Evolutionary conservation across 2,113 vertebrate genomes (phyloP).

Genomic region (Corythornis cristatus): DNA sequence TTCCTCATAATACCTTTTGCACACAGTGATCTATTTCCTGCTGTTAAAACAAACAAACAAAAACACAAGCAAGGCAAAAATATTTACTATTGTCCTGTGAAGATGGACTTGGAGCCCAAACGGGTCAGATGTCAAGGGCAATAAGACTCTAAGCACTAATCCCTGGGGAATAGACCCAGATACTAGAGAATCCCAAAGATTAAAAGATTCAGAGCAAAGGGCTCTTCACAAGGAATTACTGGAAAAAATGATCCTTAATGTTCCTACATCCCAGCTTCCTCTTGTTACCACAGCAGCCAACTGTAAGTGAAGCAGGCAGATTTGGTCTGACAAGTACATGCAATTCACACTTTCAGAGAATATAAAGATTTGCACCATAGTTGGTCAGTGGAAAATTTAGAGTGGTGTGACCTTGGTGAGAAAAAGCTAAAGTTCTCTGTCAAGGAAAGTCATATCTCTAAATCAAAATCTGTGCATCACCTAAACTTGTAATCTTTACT

Average conservation of each 20-base stretch:
- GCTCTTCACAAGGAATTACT: background rate
- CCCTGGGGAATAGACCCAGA: background rate
- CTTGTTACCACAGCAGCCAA: background rate
- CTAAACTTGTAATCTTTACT: background rate
- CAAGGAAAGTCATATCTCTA: background rate
- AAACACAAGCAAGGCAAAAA: background rate
- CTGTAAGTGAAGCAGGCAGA: background rate
- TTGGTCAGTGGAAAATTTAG: background rate
- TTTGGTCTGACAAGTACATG: background rate
- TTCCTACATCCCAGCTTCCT: background rate
- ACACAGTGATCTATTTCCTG: constrained; percentile 10
- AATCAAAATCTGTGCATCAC: background rate
- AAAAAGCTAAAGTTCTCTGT: background rate
- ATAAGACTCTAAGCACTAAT: background rate
- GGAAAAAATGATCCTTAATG: background rate
- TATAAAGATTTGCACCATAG: background rate
- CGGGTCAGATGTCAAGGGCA: background rate
- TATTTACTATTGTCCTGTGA: background rate
- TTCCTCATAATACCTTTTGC: constrained; percentile 7
- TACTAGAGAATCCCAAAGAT: background rate
- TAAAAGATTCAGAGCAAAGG: background rate
- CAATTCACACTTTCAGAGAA: background rate
- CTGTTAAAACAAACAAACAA: background rate
- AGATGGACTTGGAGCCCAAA: background rate
- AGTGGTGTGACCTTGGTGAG: background rate